Evolutionary conservation across 1,140 invertebrate species (phyloP), one percentile per base, ranked within the genome.

Genomic region (Drosophila parvula): DNA sequence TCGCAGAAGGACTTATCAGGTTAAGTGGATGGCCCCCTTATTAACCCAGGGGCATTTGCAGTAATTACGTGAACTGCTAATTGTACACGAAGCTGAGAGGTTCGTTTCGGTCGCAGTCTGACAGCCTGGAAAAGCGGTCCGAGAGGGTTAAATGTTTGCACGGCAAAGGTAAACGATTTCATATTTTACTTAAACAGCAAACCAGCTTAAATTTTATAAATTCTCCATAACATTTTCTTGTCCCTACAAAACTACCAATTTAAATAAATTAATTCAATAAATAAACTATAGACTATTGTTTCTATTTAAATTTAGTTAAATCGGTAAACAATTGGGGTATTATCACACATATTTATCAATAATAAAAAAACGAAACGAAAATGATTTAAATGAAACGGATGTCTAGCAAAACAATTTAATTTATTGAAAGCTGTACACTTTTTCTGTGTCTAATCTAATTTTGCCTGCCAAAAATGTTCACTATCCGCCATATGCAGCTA

Each of bases 31-130:
- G 61, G 34, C 18, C 53, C 60, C 47, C 44, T 38, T 56, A 80
- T 88, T 89, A 88, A 84, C 80, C 84, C 79, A 63, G 69, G 74
- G 84, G 64, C 77, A 64, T 70, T 60, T 75, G 8, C 73, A 58
- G 84, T 89, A 88, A 88, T 88, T 88, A 78, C 65, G 62, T 61
- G 59, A 80, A 74, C 77, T 80, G 84, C 80, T 88, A 88, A 89
- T 88, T 88, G 83, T 69, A 74, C 74, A 59, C 16, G 47, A 10
- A 22, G 48, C 44, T 41, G 47, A 27, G 28, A 18, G 14, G 40
- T 28, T 27, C 27, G 18, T 38, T 44, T 51, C n/a, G 22, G 30
- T 36, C 30, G 55, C 28, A 30, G 18, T 4, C 28, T 32, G n/a
- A n/a, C n/a, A n/a, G 16, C n/a, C 30, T 36, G 28, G 38, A 22